Evolutionary conservation across 2,113 vertebrate genomes (phyloP).

Genomic region (Alethe castanea): DNA sequence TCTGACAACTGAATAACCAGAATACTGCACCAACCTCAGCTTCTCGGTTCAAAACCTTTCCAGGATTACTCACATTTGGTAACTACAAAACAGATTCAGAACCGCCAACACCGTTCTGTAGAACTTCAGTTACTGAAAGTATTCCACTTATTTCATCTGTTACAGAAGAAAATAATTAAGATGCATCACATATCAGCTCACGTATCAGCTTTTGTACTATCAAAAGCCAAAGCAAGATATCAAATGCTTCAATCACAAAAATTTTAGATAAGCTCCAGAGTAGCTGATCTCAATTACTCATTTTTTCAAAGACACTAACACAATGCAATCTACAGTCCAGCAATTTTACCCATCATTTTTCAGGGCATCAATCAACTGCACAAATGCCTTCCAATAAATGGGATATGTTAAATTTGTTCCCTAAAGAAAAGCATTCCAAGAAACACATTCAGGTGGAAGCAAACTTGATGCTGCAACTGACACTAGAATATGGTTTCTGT

Average conservation of each 20-base stretch:
- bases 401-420: not conserved
- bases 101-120: not conserved
- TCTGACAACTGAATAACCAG: not conserved
- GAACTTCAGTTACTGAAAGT: not conserved
- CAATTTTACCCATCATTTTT: not conserved
- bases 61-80: slow-evolving; percentile 25
- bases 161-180: not conserved
- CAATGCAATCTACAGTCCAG: not conserved
- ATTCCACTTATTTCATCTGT: not conserved
- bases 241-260: not conserved
- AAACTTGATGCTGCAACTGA: not conserved
- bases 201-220: not conserved
- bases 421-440: not conserved
- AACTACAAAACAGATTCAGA: not conserved
- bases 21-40: not conserved
- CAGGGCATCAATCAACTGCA: not conserved
- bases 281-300: not conserved
- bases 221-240: not conserved
- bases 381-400: not conserved
- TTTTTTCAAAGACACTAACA: not conserved
- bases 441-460: not conserved
- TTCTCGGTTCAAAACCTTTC: not conserved
- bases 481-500: not conserved
- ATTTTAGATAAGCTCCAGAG: not conserved
- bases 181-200: not conserved